Conservation (phyloP, 2,113 vertebrate genomes). For the Taurulus bubalis region DNA sequence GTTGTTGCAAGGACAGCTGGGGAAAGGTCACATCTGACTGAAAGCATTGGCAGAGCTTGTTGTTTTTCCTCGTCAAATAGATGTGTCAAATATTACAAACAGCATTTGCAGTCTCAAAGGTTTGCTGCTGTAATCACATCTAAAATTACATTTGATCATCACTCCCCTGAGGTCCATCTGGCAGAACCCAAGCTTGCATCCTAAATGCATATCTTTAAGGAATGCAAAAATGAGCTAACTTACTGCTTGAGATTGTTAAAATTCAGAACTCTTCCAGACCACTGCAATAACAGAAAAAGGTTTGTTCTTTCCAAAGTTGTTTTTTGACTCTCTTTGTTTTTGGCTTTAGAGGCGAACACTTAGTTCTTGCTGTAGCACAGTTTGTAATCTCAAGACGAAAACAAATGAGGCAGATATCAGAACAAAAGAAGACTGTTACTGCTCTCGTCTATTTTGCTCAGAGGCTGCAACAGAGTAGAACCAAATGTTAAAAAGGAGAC, state of each 20-base stretch:
- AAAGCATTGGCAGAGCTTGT: constrained; percentile 43
- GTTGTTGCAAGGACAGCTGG: constrained; percentile 50
- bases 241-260: neutral
- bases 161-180: constrained; percentile 25
- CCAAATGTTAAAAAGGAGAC: neutral
- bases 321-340: constrained; percentile 27
- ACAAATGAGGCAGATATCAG: constrained; percentile 10
- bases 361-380: neutral
- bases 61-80: constrained; percentile 37
- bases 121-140: constrained; percentile 34
- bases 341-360: neutral
- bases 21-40: constrained; percentile 51
- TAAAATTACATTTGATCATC: constrained; percentile 38
- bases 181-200: constrained; percentile 3
- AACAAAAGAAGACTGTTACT: neutral
- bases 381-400: neutral
- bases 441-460: constrained; percentile 4
- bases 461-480: constrained; percentile 1
- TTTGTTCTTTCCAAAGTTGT: constrained; percentile 12
- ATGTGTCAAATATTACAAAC: constrained; percentile 48
- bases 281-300: neutral
- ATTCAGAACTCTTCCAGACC: neutral
- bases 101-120: constrained; percentile 9
- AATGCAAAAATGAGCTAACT: neutral
- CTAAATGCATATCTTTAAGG: constrained; percentile 3